Conservation (phyloP, 2,797 vertebrate genomes). For the Mus minutoides region DNA sequence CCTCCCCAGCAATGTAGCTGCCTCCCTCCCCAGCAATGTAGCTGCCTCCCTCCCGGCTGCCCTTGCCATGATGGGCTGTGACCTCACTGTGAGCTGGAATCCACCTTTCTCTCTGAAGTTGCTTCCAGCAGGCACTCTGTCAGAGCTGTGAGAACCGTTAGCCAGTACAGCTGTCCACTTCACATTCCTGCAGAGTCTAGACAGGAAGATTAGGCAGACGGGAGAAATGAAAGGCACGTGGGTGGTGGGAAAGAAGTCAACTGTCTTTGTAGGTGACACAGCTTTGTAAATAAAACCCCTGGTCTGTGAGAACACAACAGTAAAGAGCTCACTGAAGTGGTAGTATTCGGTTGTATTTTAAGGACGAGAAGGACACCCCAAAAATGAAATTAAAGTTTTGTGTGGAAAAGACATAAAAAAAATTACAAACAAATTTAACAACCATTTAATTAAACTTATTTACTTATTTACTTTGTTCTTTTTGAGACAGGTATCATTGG, state of each 20-base stretch:
- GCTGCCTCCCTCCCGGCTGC: neutral
- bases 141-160: neutral
- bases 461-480: neutral
- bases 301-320: neutral
- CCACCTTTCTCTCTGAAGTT: neutral
- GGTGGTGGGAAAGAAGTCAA: neutral
- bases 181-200: neutral
- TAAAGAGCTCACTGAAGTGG: neutral
- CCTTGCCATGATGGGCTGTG: neutral
- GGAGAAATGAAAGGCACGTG: neutral
- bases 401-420: neutral
- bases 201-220: neutral
- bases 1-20: too few relatives aligned
- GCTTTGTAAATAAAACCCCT: neutral
- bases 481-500: neutral
- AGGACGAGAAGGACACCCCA: neutral
- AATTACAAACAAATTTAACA: neutral
- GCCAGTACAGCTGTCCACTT: too few relatives aligned
- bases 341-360: neutral
- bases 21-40: too few relatives aligned
- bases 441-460: neutral
- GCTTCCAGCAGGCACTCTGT: neutral
- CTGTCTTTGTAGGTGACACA: neutral
- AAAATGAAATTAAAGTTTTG: conserved; percentile 4
- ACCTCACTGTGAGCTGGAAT: neutral